Evolutionary conservation across 2,113 vertebrate genomes (phyloP), one percentile per base, ranked within the genome.

Genomic region (Epinephelus moara): DNA sequence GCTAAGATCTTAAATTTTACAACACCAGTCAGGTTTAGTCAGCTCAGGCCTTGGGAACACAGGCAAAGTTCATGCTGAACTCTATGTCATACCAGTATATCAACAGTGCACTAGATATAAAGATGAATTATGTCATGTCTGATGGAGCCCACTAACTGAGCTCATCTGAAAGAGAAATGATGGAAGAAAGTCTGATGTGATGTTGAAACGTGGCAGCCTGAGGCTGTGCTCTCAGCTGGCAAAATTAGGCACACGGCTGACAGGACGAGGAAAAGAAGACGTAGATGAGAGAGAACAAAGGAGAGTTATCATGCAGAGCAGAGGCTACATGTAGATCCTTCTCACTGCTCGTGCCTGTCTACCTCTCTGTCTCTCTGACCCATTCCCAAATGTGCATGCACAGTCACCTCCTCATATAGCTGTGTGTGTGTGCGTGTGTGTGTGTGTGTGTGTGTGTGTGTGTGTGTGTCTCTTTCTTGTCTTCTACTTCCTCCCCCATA

Each of bases 181-280:
- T 18, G 25, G 78, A 60, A 87, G 62, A 79, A 80, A 73, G 73
- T 85, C 75, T 68, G 83, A 85, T 88, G 57, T 67, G 45, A 88
- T 82, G 85, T 76, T 55, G 30, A 78, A 82, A 82, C 23, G n/a
- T 66, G 67, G 80, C 84, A 74, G 88, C 91, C 90, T 30, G 72
- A 81, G 91, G 90, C 87, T 75, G 77, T 81, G 77, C 87, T 89
- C 87, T 92, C 92, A 91, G 83, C 87, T 91, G 88, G 92, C 81
- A 68, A 84, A 91, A 81, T 87, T 23, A 80, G 78, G 75, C 81
- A 45, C 71, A 85, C 47, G 63, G 82, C 88, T 90, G 88, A 85
- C 77, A 81, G 78, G 75, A 82, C 18, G 70, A 81, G 55, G 68
- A 71, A 57, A 70, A 72, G 70, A 72, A 77, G 71, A 90, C 50